Base-by-base conservation (phyloP, 2,797 vertebrate genomes). In the Onychomys arenicola region DNA sequence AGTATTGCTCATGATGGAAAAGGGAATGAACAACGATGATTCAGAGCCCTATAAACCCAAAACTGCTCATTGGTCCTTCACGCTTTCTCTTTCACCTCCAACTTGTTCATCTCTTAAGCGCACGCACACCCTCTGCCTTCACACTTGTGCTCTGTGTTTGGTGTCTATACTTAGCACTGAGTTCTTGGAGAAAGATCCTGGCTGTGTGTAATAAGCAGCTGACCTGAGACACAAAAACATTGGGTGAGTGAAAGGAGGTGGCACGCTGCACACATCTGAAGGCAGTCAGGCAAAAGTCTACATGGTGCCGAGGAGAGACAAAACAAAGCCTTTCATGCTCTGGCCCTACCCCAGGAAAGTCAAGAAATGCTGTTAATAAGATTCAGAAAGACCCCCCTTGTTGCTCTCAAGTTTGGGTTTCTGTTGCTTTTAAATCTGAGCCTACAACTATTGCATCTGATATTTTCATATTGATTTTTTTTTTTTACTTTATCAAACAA, bases 151-250 rank as follows among this genome's bases (percentile, higher is more conserved):
- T 85, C 95, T 96, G 63, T 93, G 93, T 89, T 94, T 89, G 55
- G 86, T 69, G 80, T 81, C 86, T 91, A 93, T 55, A 77, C 55
- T 91, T 96, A 88, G 89, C 93, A 65, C 61, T 85, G 92, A 94
- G 81, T 94, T 90, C 85, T 77, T 86, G 82, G 92, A 76, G 75
- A 81, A 89, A 75, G 78, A 94, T 92, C 86, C 75, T 89, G 87
- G 32, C 91, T 94, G 94, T 83, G 94, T 83, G 67, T 81, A 96
- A 73, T 37, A 87, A 97, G 75, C 90, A 93, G 85, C 90, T 96
- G 96, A 92, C 96, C 85, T 82, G 59, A 93, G 92, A 93, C 16
- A 46, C 12, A 89, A 87, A 97, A 82, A 40, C 89, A 75, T 76
- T 40, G 46, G 90, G 69, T 95, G 75, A 83, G 16, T 40, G 37